A percentile compares a stretch with the other conserved stretches of the same genome.
These are phyloP conservation scores for Tachina grossa DNA, from an alignment of 2,888 invertebrate genomes.

Conservation along the genomic window DNA sequence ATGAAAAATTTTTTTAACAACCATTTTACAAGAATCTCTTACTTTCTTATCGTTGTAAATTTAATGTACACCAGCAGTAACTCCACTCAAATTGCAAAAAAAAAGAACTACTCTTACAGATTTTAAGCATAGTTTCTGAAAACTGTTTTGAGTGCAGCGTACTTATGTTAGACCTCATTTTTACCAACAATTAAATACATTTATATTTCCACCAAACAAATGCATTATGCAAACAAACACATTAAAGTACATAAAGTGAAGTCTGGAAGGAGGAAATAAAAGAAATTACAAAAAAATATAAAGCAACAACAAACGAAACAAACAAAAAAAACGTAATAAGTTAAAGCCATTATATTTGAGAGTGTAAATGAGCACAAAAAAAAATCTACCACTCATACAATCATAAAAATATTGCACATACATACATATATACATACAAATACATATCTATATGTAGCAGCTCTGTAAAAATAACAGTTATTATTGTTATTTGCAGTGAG, in stretches of 20 bases:
- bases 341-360: constrained; percentile 65
- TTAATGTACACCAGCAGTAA: constrained; percentile 33
- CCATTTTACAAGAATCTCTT: constrained; percentile 1
- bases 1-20: not conserved
- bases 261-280: constrained; percentile 45
- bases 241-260: constrained; percentile 52
- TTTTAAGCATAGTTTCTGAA: constrained; percentile 48
- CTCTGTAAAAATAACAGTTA: constrained; percentile 14
- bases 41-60: constrained; percentile 27
- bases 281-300: constrained; percentile 11
- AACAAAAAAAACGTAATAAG: constrained; percentile 39
- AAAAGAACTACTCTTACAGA: constrained; percentile 17
- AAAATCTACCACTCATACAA: not conserved
- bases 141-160: constrained; percentile 62
- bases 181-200: constrained; percentile 70
- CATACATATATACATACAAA: constrained; percentile 17
- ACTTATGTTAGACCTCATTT: constrained; percentile 70
- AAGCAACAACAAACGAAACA: constrained; percentile 11
- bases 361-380: constrained; percentile 31
- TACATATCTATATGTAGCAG: not conserved
- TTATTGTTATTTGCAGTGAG: constrained; percentile 23
- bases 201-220: constrained; percentile 56
- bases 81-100: not conserved
- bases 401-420: not conserved
- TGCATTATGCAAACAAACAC: constrained; percentile 62